Base-by-base conservation (phyloP, 92 coral and sea anemone genomes). In the Actinostola sp. region DNA sequence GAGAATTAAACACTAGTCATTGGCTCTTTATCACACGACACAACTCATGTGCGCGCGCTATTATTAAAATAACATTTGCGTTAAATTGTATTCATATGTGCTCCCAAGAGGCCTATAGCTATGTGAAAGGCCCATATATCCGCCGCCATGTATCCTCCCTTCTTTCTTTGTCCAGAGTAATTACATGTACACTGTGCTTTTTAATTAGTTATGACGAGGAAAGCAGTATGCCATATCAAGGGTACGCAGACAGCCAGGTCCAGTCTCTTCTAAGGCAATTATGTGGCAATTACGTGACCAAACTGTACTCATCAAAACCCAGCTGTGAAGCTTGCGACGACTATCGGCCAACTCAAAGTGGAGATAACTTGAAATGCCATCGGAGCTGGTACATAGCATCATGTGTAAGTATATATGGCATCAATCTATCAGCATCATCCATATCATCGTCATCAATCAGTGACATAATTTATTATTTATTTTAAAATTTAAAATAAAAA, bases 191-290 rank as follows among this genome's bases (percentile, higher is more conserved):
- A 25, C 8, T n/a, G 1, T 29, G 8, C 16, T 65, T 13, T 29
- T 46, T 31, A 7, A 24, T 17, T 27, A 74, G 80, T 0, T 74
- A 61, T 50, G 80, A 74, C n/a, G 71, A 60, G 9, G 80, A 60
- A 32, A 21, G 15, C 5, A 51, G 32, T 3, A 76, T 76, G 82
- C 82, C 82, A 10, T 76, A 76, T 26, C 73, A 76, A 65, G 82
- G 82, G n/a, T 76, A 50, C 56, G 82, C 44, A 8, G 82, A 76
- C 73, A 76, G 82, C 31, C 82, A 76, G 57, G 82, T 76, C 55
- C 72, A 63, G 63, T 76, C 82, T 7, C 73, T 76, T 35, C 66
- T 76, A 34, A 57, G 21, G 20, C 73, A 63, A 27, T 19, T 76
- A 41, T 63, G 73, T 53, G 64, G 65, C 14, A 43, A 66, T 50